Percentiles rank a stretch among this genome's conserved stretches.
Conservation (phyloP, 2,797 vertebrate genomes). For the Takifugu rubripes region DNA sequence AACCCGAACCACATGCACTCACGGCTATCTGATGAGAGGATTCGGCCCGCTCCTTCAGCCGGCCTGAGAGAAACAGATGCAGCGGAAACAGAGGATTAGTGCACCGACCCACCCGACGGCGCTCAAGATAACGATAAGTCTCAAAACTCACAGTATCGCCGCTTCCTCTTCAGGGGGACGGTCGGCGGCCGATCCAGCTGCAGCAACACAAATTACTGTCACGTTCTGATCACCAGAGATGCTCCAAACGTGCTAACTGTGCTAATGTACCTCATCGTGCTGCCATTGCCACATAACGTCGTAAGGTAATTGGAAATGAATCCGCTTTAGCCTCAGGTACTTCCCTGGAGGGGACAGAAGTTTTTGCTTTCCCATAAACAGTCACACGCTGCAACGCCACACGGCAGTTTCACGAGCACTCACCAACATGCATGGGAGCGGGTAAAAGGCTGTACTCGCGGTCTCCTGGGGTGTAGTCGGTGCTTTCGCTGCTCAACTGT, state of each 20-base stretch:
- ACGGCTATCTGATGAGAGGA: conserved; percentile 63
- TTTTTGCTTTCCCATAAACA: conserved; percentile 4
- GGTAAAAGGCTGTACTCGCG: conserved; percentile 89
- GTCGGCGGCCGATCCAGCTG: conserved; percentile 70
- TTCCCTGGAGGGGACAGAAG: conserved; percentile 78
- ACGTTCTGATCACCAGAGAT: not conserved
- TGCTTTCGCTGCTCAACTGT: conserved; percentile 81
- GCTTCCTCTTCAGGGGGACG: conserved; percentile 74
- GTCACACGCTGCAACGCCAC: not conserved
- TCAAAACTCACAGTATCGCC: conserved; percentile 69
- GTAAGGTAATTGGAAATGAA: conserved; percentile 96
- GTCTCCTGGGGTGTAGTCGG: conserved; percentile 87
- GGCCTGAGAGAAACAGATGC: conserved; percentile 56
- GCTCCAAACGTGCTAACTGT: not conserved
- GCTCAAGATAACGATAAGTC: conserved; percentile 9
- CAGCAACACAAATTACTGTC: conserved; percentile 26
- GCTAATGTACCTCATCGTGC: conserved; percentile 90
- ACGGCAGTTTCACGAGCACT: conserved; percentile 63
- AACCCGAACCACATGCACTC: conserved; percentile 23
- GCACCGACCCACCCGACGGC: conserved; percentile 13
- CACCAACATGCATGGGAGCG: conserved; percentile 94
- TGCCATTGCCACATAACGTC: conserved; percentile 98
- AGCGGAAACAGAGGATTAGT: conserved; percentile 6
- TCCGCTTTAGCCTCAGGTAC: conserved; percentile 93
- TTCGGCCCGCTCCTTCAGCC: conserved; percentile 88